Evolutionary conservation across 2,113 vertebrate species (phyloP), one percentile per base, ranked within the genome.

Genomic region (Ia io): DNA sequence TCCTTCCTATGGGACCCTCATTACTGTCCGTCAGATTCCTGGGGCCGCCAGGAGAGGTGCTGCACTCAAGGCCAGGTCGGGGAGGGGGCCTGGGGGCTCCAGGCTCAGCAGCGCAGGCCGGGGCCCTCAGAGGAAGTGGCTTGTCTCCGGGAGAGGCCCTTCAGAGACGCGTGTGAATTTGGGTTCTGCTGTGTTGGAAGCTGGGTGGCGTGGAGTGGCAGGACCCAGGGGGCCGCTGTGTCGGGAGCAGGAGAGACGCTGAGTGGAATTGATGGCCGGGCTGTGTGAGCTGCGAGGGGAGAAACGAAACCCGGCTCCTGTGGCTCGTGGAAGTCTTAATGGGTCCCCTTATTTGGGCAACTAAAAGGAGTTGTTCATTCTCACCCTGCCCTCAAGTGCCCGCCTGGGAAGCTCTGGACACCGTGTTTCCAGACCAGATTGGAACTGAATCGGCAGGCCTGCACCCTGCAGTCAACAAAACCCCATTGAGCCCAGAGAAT

Each of bases 271-370:
- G 3, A 2, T 13, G 28, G 40, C 16, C 22, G 0, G 0, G 17
- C 14, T 6, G 9, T 69, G 82, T 23, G 30, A 32, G 40, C 49
- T 1, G 0, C 6, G 6, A 10, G 61, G 23, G 1, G 51, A 63
- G 84, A 77, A 49, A 67, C 10, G 56, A 71, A 93, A 40, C 53
- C 59, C n/a, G 23, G 69, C 67, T 83, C 22, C 65, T 2, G 0
- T 20, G 28, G 40, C 53, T 69, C 32, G 0, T 4, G 7, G 28
- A 35, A 17, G 23, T 49, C 84, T 40, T 53, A 7, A 2, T n/a
- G 84, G 47, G 42, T 23, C 73, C 87, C 77, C 77, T 95, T 93
- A 91, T 93, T 91, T 84, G 90, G 91, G 65, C 85, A 89, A 20
- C 79, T 94, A 67, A 90, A 61, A 69, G 76, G 86, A 56, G 42